These are phyloP conservation scores for Syrrhaptes paradoxus DNA, from an alignment of 2,113 vertebrate species.

Conservation along the genomic window DNA sequence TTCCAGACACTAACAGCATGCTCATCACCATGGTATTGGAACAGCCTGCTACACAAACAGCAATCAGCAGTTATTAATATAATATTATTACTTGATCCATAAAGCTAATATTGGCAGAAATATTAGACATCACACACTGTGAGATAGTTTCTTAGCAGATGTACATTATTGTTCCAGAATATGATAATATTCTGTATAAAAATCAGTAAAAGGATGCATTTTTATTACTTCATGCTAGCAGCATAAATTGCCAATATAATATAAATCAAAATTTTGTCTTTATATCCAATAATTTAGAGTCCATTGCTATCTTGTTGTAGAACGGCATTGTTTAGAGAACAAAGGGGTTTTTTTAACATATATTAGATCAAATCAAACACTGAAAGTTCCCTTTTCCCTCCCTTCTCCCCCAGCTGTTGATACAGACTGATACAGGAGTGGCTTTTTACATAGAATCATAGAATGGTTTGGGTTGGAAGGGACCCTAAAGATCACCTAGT, in stretches of 20 bases:
- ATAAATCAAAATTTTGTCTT: background rate
- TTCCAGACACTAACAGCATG: conserved; percentile 28
- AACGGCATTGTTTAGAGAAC: background rate
- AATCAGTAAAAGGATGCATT: background rate
- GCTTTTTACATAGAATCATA: background rate
- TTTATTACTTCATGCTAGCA: background rate
- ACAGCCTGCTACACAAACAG: conserved; percentile 45
- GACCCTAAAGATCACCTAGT: too few species aligned
- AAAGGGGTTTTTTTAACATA: background rate
- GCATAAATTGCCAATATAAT: background rate
- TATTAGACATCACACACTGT: background rate
- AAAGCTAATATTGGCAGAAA: conserved; percentile 37
- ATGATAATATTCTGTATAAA: background rate
- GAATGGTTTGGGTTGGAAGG: too few species aligned
- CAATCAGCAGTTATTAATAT: conserved; percentile 30
- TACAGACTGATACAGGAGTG: background rate
- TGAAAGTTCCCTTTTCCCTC: background rate
- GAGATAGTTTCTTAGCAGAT: background rate
- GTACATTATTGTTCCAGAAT: background rate
- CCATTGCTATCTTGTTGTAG: background rate
- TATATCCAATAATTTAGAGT: background rate
- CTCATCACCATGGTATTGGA: conserved; percentile 52
- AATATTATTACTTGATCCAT: conserved; percentile 43
- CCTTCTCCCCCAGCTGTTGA: background rate
- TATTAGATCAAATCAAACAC: background rate